Base-by-base conservation (phyloP, 2,888 invertebrate genomes). In the Vannuccia rotundouncinata region DNA sequence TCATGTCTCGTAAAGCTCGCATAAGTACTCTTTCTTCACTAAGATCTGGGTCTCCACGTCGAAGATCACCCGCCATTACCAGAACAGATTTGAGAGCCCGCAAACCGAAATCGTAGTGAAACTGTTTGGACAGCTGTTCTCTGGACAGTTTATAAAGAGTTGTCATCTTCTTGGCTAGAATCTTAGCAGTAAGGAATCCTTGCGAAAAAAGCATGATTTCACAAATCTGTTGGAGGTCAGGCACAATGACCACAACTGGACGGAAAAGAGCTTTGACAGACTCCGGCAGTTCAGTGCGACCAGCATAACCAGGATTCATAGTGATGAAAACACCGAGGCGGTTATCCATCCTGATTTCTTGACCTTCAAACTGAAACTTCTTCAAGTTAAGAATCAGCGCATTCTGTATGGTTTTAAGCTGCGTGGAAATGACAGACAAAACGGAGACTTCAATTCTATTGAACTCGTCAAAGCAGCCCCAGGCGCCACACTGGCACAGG, bases 401-500 rank as follows among this genome's bases (percentile, higher is more conserved):
- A 84, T 92, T 93, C 80, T 94, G 91, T 82, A 95, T 95, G 17
- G 94, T 94, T 87, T 94, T 95, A 83, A 95, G 89, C 86, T 95
- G 95, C 0, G 94, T 93, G 0, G 95, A 95, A 85, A 96, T 95
- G 0, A 95, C 95, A 22, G 95, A 95, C 27, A 95, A 89, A 75
- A 95, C 95, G 0, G 95, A 95, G 1, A 94, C 92, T 83, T 95
- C 94, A 83, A 96, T 95, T 45, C 95, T 90, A 88, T 95, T 95
- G 89, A 95, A 95, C 88, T 95, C 95, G 84, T 95, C 95, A 86
- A 95, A 95, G 87, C 95, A 95, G 0, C 95, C 95, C 95, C 95
- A 95, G 0, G 95, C 94, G 0, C 95, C 95, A 86, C 93, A 93
- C 86, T 94, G 93, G 79, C 92, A 92, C 78, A 94, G 89, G 0